Evolutionary conservation across 1,140 invertebrate genomes (phyloP), one percentile per base, ranked within the genome.

Genomic region (Probaryconus sp.): DNA sequence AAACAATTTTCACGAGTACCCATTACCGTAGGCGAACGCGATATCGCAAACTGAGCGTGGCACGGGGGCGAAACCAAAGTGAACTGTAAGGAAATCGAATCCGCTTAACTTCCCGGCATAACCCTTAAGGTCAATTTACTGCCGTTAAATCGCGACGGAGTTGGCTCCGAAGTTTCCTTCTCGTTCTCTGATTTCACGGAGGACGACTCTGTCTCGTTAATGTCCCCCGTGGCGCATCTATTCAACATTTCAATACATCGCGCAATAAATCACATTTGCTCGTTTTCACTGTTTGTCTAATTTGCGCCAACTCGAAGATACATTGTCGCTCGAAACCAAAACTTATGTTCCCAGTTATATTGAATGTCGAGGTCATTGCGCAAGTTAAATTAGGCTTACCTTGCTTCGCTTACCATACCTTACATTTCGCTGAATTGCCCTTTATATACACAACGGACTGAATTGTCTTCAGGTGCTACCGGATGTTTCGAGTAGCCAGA

Each of bases 41-140:
- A 67, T 67, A 67, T 67, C 63, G 40, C 56, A 63, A 56, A 61
- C 40, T 16, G 24, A 68, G 61, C 47, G 18, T 53, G 37, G 45
- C 26, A 37, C 45, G 3, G 24, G 24, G 45, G 31, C 26, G 55
- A 51, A 56, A 35, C 60, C 45, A 64, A 51, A 64, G 60, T 60
- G 38, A 67, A 61, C 61, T 48, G 40, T 55, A 64, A 74, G 64
- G 64, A 69, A 76, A 76, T 76, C 72, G 61, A 76, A 76, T 76
- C 65, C 60, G 70, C 72, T 77, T 65, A 72, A 72, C 64, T 72
- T 63, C 11, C 48, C 65, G 40, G 58, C 53, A 31, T 60, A 69
- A 70, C 72, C 65, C 65, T 77, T 67, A 61, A 74, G 75, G 75
- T 77, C 67, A 74, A 77, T 77, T 77, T 77, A 67, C 61, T 26